Evolutionary conservation across 2,113 vertebrate species (phyloP).

Genomic region (Hippoglossus stenolepis): DNA sequence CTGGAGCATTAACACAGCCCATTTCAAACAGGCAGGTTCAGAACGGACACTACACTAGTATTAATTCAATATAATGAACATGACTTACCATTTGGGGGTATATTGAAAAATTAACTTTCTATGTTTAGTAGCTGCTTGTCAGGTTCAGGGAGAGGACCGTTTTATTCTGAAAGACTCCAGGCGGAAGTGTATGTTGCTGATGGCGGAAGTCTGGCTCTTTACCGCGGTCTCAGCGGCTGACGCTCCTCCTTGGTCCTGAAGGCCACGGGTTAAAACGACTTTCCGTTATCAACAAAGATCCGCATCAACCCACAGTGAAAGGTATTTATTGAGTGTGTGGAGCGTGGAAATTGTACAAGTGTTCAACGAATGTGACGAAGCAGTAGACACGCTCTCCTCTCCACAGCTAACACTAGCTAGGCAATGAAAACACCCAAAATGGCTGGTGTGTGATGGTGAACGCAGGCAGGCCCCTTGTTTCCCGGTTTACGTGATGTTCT

Average conservation of each 20-base stretch:
- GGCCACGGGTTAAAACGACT: neutral
- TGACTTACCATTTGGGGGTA: too few relatives aligned
- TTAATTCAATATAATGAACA: too few relatives aligned
- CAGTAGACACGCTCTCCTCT: too few relatives aligned
- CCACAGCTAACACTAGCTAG: neutral
- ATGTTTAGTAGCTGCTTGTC: too few relatives aligned
- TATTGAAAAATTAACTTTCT: too few relatives aligned
- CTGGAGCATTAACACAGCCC: too few relatives aligned
- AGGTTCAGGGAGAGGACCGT: too few relatives aligned
- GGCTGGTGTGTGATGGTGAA: neutral
- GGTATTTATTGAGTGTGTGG: conserved; percentile 41
- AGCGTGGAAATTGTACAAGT: neutral
- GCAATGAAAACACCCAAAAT: conserved; percentile 28
- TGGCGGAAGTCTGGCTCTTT: neutral
- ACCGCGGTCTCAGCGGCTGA: neutral
- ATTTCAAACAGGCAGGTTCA: too few relatives aligned
- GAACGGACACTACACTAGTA: too few relatives aligned
- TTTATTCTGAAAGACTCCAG: too few relatives aligned
- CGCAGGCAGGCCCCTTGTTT: neutral
- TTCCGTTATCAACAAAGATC: neutral
- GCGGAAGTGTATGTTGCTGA: too few relatives aligned
- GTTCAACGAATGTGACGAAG: neutral
- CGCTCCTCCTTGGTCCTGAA: neutral
- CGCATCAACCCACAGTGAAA: neutral
- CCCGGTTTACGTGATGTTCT: neutral